Conservation (phyloP, 2,797 vertebrate genomes). For the Sebastes nivosus region DNA sequence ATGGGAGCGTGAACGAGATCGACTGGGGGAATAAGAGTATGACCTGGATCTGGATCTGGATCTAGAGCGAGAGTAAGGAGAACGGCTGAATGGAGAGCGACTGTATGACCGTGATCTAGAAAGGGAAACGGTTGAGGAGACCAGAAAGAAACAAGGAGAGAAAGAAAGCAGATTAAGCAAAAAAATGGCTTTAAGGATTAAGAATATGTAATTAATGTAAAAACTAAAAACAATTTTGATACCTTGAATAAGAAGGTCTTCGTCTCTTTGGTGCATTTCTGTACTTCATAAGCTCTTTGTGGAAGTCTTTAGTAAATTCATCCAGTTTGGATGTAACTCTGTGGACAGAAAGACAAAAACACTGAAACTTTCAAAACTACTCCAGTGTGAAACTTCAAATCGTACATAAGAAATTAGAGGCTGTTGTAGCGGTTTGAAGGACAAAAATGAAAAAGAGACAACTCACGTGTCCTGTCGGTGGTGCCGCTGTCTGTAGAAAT, state of each 20-base stretch:
- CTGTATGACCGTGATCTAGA: slow-evolving; percentile 95
- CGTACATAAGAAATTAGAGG: not conserved
- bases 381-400: not conserved
- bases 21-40: slow-evolving; percentile 89
- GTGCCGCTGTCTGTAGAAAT: slow-evolving; percentile 95
- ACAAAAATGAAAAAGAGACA: not conserved
- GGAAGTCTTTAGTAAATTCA: slow-evolving; percentile 99
- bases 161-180: not conserved
- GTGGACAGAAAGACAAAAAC: slow-evolving; percentile 56
- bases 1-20: slow-evolving; percentile 93
- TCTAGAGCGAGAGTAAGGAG: slow-evolving; percentile 90
- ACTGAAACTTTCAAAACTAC: not conserved
- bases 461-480: slow-evolving; percentile 95
- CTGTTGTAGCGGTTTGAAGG: not conserved
- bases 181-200: slow-evolving; percentile 9
- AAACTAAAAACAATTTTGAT: not conserved
- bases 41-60: slow-evolving; percentile 87
- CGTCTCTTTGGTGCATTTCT: slow-evolving; percentile 97
- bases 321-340: slow-evolving; percentile 98
- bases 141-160: not conserved
- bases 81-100: slow-evolving; percentile 94
- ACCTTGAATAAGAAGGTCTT: slow-evolving; percentile 94
- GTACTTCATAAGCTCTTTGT: slow-evolving; percentile 99
- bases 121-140: slow-evolving; percentile 1
- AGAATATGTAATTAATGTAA: not conserved